Conservation (phyloP, 2,888 invertebrate genomes). For the Acanthosepion esculentum region DNA sequence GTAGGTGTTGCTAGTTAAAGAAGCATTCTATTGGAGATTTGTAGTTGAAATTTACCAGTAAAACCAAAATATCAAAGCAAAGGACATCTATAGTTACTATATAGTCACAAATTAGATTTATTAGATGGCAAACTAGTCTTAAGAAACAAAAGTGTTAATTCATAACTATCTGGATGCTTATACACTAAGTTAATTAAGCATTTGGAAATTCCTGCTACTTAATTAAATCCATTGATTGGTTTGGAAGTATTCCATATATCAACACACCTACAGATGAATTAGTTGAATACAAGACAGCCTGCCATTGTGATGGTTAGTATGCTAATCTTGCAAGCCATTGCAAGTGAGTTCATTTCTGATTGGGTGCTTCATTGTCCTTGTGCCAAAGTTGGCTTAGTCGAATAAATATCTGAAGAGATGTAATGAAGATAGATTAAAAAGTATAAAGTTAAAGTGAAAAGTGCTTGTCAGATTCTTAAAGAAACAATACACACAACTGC, state of each 20-base stretch:
- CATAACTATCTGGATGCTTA: too few relatives aligned
- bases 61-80: not conserved
- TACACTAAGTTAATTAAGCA: not conserved
- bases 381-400: not conserved
- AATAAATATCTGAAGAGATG: not conserved
- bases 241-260: not conserved
- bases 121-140: not conserved
- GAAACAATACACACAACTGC: not conserved
- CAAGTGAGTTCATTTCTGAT: not conserved
- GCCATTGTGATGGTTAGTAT: not conserved
- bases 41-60: not conserved
- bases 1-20: not conserved
- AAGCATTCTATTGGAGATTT: not conserved
- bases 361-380: slow-evolving; percentile 4
- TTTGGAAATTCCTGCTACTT: not conserved
- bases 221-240: not conserved
- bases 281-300: not conserved
- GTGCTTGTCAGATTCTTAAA: not conserved
- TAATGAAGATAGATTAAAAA: not conserved
- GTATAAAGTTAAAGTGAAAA: not conserved
- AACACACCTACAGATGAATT: not conserved
- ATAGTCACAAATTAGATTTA: not conserved
- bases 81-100: not conserved
- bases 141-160: too few relatives aligned
- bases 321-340: not conserved